Evolutionary conservation across 2,797 vertebrate genomes (phyloP), one percentile per base, ranked within the genome.

Genomic region (Philypnodon macrostomus): DNA sequence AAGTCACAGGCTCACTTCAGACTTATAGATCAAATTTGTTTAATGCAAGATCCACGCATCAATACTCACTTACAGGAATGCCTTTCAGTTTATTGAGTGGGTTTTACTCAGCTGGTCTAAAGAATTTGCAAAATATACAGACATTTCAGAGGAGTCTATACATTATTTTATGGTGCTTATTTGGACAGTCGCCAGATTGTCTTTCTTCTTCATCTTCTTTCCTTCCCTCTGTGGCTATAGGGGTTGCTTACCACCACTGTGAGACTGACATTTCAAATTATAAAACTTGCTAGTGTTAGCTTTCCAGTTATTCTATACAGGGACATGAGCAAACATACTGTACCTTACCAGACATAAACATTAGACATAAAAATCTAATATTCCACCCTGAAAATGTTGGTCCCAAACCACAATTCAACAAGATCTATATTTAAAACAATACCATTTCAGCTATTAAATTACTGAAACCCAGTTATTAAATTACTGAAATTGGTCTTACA

Each of bases 1-100:
- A 63, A 48, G 26, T 32, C 66, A 58, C 42, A 23, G 6, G 49
- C 6, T 38, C 12, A 7, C n/a, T 2, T 15, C 15, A 13, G 37
- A 6, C 12, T 3, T 21, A n/a, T 2, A 23, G 0, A n/a, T n/a
- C 17, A 38, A 14, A 7, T 10, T 9, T 27, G 26, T 27, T 21
- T 18, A 38, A 0, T 21, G 17, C 17, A n/a, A n/a, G n/a, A n/a
- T n/a, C n/a, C n/a, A n/a, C n/a, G n/a, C n/a, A n/a, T n/a, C n/a
- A n/a, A n/a, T n/a, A n/a, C n/a, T n/a, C n/a, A n/a, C n/a, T n/a
- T n/a, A n/a, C n/a, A n/a, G n/a, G 0, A 1, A 36, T 36, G 15
- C 2, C 14, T 36, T 17, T 17, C 34, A 17, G 11, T 17, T 9
- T 16, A 4, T 35, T 4, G 7, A 16, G 4, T 14, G n/a, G n/a